Percentiles rank a stretch among this genome's conserved stretches.
Conservation (phyloP, 2,888 invertebrate species). For the Nymphalis c-album region DNA sequence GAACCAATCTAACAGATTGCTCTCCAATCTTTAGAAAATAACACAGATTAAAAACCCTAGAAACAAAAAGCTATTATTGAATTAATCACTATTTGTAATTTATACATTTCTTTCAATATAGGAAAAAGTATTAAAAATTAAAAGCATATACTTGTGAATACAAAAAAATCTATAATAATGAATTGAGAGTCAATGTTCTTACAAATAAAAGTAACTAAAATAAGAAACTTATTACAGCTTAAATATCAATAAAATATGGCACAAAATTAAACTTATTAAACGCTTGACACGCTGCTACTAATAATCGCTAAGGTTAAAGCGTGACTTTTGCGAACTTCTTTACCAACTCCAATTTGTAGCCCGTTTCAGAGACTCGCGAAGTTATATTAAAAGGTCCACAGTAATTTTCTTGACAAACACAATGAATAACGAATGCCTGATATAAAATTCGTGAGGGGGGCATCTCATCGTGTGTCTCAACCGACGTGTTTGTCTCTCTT, state of each 20-base stretch:
- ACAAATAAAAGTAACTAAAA: slow-evolving; percentile 3
- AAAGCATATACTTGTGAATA: no score
- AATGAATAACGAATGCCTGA: slow-evolving; percentile 77
- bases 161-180: no score
- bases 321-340: slow-evolving; percentile 64
- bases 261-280: slow-evolving; percentile 68
- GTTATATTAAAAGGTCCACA: slow-evolving; percentile 81
- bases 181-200: not conserved
- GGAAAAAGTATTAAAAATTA: no score
- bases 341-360: slow-evolving; percentile 71
- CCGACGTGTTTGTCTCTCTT: slow-evolving; percentile 76
- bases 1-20: slow-evolving; percentile 81
- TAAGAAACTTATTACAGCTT: slow-evolving; percentile 42
- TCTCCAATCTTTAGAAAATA: slow-evolving; percentile 75
- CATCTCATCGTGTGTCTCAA: slow-evolving; percentile 68
- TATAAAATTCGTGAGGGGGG: slow-evolving; percentile 79
- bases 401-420: slow-evolving; percentile 79
- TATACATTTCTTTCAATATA: no score
- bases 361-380: slow-evolving; percentile 55
- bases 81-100: no score
- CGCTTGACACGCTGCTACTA: slow-evolving; percentile 64
- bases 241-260: slow-evolving; percentile 66
- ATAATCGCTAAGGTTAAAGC: slow-evolving; percentile 66
- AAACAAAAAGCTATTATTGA: slow-evolving; percentile 52
- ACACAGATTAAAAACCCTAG: slow-evolving; percentile 75